Evolutionary conservation across 2,888 invertebrate genomes (phyloP), one percentile per base, ranked within the genome.

Genomic region (Drosophila quinaria): DNA sequence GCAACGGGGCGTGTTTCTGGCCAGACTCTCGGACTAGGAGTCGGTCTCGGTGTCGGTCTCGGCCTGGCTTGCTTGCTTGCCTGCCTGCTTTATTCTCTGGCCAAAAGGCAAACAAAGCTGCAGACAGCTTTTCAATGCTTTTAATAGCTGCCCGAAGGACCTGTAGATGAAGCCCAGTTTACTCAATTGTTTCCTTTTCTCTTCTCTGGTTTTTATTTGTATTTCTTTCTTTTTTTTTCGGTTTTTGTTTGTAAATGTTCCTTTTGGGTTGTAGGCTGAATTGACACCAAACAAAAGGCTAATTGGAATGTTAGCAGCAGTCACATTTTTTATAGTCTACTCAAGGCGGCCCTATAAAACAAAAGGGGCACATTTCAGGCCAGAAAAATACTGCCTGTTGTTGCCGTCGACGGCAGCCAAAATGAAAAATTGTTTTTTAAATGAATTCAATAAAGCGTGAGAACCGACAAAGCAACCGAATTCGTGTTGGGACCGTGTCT

Each of bases 371-470:
- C 54, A 42, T 58, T 35, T 64, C 19, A 22, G 37, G 46, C 51
- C 29, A 68, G 31, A 42, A 59, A 52, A 59, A 62, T 74, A 39
- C 46, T 51, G 56, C 25, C 41, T 42, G 51, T 33, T 41, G 71
- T 39, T 52, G 22, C 25, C 6, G 29, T 17, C 51, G 46, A 22
- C 11, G 58, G 63, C 37, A 49, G 68, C 49, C 62, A 59, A 75
- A 80, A 86, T 86, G 87, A 87, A 80, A 89, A 89, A 87, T 87
- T 81, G 89, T 76, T 87, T 87, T 87, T 89, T 89, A 89, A 87
- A 89, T 84, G 89, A 87, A 87, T 87, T 87, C 87, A 87, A 87
- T 87, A 89, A 87, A 87, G 81, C 87, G 75, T 79, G 81, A 59
- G 70, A 76, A 66, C 54, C 71, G 68, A 71, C 74, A 78, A 75